Conservation (phyloP, 2,888 invertebrate species). For the Griposia aprilina region DNA sequence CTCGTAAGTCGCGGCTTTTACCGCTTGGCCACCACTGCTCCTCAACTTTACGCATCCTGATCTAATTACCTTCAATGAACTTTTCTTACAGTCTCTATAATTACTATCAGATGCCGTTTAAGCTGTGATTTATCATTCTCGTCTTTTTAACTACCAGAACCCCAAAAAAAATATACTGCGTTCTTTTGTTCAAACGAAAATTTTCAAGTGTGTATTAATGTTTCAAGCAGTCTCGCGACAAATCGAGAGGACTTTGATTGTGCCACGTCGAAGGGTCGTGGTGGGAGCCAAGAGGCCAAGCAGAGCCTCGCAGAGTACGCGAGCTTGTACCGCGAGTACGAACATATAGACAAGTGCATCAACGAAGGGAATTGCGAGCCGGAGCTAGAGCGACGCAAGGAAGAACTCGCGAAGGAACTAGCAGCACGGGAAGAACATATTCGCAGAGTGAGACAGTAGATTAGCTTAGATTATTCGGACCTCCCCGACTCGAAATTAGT, state of each 20-base stretch:
- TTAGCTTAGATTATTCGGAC: background rate
- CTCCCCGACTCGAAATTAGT: background rate
- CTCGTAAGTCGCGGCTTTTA: no score
- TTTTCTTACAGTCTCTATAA: constrained; percentile 1
- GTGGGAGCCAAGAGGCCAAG: constrained; percentile 77
- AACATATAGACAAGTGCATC: constrained; percentile 76
- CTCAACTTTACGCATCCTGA: background rate
- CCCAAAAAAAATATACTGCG: background rate
- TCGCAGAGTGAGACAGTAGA: constrained; percentile 73
- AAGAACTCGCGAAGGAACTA: constrained; percentile 77
- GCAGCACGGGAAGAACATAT: constrained; percentile 80
- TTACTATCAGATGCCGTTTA: background rate
- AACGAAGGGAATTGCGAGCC: constrained; percentile 74
- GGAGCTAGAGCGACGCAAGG: constrained; percentile 76
- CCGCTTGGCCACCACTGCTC: no score
- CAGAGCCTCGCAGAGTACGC: constrained; percentile 83
- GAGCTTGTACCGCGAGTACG: constrained; percentile 81
- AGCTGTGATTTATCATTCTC: background rate
- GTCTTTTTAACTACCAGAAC: background rate
- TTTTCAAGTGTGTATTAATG: constrained; percentile 48
- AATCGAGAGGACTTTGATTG: constrained; percentile 80
- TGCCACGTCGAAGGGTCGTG: constrained; percentile 80
- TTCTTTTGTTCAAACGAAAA: background rate
- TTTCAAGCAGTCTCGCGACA: constrained; percentile 79
- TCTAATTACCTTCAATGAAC: no score